A percentile compares a stretch with the other conserved stretches of the same genome.
Conservation (phyloP, 2,113 vertebrate species). For the Lutjanus erythropterus region DNA sequence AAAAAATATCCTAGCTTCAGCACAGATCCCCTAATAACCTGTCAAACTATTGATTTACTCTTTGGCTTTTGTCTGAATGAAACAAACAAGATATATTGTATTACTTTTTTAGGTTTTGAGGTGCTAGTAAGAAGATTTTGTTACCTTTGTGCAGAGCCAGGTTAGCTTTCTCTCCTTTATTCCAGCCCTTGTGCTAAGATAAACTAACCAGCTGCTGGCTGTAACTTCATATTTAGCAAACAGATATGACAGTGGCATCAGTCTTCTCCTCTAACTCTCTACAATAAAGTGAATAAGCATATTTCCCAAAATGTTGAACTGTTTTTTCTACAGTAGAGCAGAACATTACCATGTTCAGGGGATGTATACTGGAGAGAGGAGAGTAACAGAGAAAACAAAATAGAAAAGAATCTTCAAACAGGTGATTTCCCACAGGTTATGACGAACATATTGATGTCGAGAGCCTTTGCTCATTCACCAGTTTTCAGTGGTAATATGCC, state of each 20-base stretch:
- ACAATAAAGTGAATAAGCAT: too few species aligned
- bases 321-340: neutral
- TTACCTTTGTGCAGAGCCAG: neutral
- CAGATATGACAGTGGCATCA: too few species aligned
- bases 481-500: constrained; percentile 8
- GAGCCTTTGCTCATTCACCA: constrained; percentile 8
- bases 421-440: constrained; percentile 4
- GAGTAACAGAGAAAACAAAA: neutral
- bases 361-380: neutral
- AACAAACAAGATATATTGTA: neutral
- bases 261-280: neutral
- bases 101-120: neutral
- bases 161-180: neutral
- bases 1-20: too few species aligned
- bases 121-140: neutral
- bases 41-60: neutral
- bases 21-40: neutral
- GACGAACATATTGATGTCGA: neutral
- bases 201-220: neutral
- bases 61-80: neutral
- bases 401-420: neutral
- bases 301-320: neutral
- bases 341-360: neutral
- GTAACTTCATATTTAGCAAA: neutral
- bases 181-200: neutral